These are phyloP conservation scores for Callosobruchus maculatus DNA, from an alignment of 2,888 invertebrate species.

Conservation along the genomic window DNA sequence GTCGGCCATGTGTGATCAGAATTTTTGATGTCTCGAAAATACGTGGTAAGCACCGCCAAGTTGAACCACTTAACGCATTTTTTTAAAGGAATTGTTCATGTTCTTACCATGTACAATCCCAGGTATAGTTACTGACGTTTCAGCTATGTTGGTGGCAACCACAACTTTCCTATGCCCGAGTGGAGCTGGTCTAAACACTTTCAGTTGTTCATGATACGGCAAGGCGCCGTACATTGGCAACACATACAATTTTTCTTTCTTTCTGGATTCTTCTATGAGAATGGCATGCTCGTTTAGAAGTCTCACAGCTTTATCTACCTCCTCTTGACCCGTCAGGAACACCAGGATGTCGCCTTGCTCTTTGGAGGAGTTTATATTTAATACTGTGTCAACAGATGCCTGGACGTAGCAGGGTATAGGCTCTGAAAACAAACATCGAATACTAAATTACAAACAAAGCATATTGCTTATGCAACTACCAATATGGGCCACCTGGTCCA, in stretches of 20 bases:
- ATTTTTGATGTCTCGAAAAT: too few relatives aligned
- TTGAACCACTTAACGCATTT: too few relatives aligned
- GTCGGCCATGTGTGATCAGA: too few relatives aligned
- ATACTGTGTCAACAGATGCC: slow-evolving; percentile 79
- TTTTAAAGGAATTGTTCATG: slow-evolving; percentile 1
- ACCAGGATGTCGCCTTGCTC: slow-evolving; percentile 84
- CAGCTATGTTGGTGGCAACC: slow-evolving; percentile 94
- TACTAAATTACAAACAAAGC: too few relatives aligned
- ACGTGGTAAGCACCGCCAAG: too few relatives aligned
- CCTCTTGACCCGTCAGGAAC: slow-evolving; percentile 92
- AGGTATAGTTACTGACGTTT: slow-evolving; percentile 92
- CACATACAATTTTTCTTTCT: slow-evolving; percentile 59
- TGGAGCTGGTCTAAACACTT: slow-evolving; percentile 73
- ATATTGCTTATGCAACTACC: too few relatives aligned
- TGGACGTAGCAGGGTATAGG: slow-evolving; percentile 89
- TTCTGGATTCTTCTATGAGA: slow-evolving; percentile 51
- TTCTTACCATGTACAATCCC: slow-evolving; percentile 81
- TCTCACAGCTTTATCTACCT: slow-evolving; percentile 76
- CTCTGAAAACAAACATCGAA: slow-evolving; percentile 50
- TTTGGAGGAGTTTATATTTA: slow-evolving; percentile 85
- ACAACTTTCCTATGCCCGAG: slow-evolving; percentile 81
- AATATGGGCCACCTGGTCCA: too few relatives aligned
- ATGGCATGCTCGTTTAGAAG: slow-evolving; percentile 61
- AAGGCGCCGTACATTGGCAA: slow-evolving; percentile 93
- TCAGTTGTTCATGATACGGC: slow-evolving; percentile 73